Evolutionary conservation across 2,888 invertebrate species (phyloP).

Genomic region (Oxytorus armatus): DNA sequence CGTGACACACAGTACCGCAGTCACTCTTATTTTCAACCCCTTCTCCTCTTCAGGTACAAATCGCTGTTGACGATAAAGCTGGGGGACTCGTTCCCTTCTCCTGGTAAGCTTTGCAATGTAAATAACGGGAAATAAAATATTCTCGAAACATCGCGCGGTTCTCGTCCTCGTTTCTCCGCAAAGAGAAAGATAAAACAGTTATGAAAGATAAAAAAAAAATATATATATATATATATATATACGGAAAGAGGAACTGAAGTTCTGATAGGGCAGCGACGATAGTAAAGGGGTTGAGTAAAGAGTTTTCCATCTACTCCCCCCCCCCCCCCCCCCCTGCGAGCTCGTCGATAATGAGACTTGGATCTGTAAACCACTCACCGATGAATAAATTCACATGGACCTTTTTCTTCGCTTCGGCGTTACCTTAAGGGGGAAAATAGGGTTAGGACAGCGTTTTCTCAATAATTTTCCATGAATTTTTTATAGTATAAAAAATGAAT

Average conservation of each 20-base stretch:
- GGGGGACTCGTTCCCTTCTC: constrained; percentile 1
- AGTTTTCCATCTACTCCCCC: background rate
- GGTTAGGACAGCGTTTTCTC: too few species aligned
- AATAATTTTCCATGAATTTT: too few species aligned
- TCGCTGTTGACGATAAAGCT: constrained; percentile 56
- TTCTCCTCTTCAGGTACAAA: constrained; percentile 13
- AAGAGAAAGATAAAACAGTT: constrained; percentile 29
- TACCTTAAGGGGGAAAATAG: too few species aligned
- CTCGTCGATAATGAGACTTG: constrained; percentile 38
- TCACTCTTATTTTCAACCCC: background rate
- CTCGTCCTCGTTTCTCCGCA: too few species aligned
- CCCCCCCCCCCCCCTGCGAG: too few species aligned
- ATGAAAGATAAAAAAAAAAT: background rate
- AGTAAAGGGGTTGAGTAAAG: background rate
- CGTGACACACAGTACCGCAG: constrained; percentile 7
- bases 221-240: too few species aligned
- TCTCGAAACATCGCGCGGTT: constrained; percentile 53
- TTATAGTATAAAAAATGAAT: too few species aligned
- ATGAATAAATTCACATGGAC: constrained; percentile 38
- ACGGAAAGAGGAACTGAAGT: too few species aligned
- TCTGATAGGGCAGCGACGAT: too few species aligned
- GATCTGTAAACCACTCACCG: constrained; percentile 18
- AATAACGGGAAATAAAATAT: constrained; percentile 57
- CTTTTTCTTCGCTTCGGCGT: too few species aligned
- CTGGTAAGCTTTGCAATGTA: constrained; percentile 52